These are phyloP conservation scores for Trichechus manatus DNA, from an alignment of 2,113 vertebrate species.

Conservation along the genomic window DNA sequence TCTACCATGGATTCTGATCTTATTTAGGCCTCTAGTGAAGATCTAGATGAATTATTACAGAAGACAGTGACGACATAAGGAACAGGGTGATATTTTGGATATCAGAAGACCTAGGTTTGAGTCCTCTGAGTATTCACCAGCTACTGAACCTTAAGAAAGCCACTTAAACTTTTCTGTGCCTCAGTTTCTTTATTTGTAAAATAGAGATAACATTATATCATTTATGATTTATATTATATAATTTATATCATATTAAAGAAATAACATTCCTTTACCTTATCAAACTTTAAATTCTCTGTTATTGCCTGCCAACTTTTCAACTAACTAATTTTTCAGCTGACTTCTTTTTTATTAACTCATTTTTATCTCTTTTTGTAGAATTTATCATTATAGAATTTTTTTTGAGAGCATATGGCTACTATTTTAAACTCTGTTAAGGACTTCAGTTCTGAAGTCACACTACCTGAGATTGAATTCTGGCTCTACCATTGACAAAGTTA, in stretches of 20 bases:
- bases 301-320: not conserved
- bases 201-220: not conserved
- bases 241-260: no score
- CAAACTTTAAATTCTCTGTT: not conserved
- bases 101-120: not conserved
- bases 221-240: no score
- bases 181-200: not conserved
- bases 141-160: not conserved
- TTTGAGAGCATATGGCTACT: not conserved
- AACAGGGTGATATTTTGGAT: not conserved
- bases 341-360: not conserved
- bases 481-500: not conserved
- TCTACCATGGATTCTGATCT: not conserved
- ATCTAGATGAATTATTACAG: not conserved
- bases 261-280: no score
- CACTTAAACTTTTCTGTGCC: not conserved
- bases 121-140: not conserved
- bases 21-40: not conserved
- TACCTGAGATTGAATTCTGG: not conserved
- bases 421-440: not conserved
- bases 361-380: constrained; percentile 2
- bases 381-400: not conserved
- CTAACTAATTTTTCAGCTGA: not conserved
- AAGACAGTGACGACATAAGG: not conserved
- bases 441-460: not conserved